A percentile compares a stretch with the other conserved stretches of the same genome.
phyloP scores from a whole-genome alignment of 2,797 vertebrate species.

The Rhodeus uyekii region DNA sequence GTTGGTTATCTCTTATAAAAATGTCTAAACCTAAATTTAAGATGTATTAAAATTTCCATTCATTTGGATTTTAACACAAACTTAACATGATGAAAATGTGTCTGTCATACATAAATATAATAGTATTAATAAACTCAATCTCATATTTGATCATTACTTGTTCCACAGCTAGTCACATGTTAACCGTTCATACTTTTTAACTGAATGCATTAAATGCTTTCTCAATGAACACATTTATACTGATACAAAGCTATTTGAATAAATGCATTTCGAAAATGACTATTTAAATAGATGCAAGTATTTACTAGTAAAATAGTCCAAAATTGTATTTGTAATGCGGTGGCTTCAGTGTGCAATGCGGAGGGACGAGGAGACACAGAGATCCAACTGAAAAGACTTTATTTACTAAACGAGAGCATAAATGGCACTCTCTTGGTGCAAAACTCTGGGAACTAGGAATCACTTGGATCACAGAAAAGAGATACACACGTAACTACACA shows the following conservation, averaged over 20 bases:
- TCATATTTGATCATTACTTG: background rate
- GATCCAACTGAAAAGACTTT: too few relatives aligned
- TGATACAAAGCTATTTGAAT: background rate
- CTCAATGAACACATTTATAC: background rate
- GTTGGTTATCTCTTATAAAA: background rate
- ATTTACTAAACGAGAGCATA: too few relatives aligned
- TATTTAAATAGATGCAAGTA: background rate
- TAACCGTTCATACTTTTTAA: background rate
- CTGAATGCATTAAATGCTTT: background rate
- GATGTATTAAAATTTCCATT: background rate
- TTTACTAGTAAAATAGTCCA: background rate
- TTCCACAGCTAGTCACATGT: background rate
- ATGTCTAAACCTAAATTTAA: background rate
- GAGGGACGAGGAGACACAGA: too few relatives aligned
- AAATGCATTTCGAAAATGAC: background rate
- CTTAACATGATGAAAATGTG: background rate
- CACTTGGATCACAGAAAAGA: too few relatives aligned
- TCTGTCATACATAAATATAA: background rate
- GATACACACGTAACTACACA: too few relatives aligned
- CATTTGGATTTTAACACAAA: background rate
- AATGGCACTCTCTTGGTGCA: too few relatives aligned
- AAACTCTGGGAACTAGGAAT: too few relatives aligned
- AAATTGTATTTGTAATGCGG: too few relatives aligned
- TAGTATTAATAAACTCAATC: background rate
- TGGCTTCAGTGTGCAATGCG: too few relatives aligned